Evolutionary conservation across 2,888 invertebrate genomes (phyloP), one percentile per base, ranked within the genome.

Genomic region (Amiota minor): DNA sequence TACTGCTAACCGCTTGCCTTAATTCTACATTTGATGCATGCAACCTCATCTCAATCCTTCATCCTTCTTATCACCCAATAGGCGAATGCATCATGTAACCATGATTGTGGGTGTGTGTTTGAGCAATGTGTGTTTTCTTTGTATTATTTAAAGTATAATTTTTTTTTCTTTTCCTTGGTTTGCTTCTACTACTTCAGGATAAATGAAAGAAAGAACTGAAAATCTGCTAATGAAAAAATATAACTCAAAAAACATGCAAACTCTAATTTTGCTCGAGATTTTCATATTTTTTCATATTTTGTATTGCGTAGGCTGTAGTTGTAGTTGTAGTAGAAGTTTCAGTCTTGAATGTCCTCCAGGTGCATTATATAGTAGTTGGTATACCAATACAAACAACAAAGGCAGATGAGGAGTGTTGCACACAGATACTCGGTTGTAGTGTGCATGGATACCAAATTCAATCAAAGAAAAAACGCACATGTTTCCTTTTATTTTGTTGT

Each of bases 341-440:
- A 23, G 23, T 16, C 11, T 14, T n/a, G 67, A 23, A 53, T 53
- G 53, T 68, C 67, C 67, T 68, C 67, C 67, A 68, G 67, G 67
- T 68, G 67, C 71, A 71, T 71, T 50, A 10, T n/a, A 23, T n/a
- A n/a, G n/a, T n/a, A n/a, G n/a, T n/a, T n/a, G n/a, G n/a, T n/a
- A n/a, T 20, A 61, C 14, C 18, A 20, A 53, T 47, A 65, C 65
- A 49, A 47, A 20, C 67, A 12, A 1, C 8, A n/a, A n/a, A n/a
- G n/a, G n/a, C n/a, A n/a, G n/a, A n/a, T n/a, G n/a, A n/a, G n/a
- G 16, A 35, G 35, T 35, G 35, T 35, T 16, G 10, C 46, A 70
- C 70, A 70, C 55, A 70, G 11, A 55, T 9, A 55, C 55, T 49
- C 50, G 23, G 14, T 6, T 35, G 3, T n/a, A 23, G 3, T 23